Evolutionary conservation across 1,140 invertebrate genomes (phyloP).

Genomic region (Cylas formicarius): DNA sequence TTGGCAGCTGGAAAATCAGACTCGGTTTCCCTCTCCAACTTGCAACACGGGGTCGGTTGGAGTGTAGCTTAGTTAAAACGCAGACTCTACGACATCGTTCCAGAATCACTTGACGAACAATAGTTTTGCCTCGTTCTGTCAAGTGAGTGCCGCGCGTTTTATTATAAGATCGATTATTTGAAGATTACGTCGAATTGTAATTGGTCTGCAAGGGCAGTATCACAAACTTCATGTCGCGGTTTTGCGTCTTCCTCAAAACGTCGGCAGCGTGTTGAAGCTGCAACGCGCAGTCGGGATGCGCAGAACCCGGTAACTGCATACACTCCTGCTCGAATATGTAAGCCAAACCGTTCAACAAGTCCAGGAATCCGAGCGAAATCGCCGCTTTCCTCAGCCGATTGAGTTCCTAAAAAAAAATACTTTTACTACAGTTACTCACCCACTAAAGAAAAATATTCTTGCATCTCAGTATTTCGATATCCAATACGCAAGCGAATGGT

Average conservation of each 20-base stretch:
- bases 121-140: no score
- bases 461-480: no score
- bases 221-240: constrained; percentile 55
- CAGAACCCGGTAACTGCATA: constrained; percentile 63
- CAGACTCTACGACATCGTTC: no score
- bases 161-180: no score
- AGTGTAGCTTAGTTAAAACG: no score
- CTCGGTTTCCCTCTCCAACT: no score
- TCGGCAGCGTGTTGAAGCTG: constrained; percentile 84
- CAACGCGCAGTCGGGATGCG: constrained; percentile 80
- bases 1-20: no score
- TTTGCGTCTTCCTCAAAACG: constrained; percentile 56
- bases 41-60: no score
- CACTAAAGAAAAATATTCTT: no score
- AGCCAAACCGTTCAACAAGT: constrained; percentile 67
- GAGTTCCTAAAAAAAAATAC: constrained; percentile 61
- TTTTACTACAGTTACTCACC: constrained; percentile 13
- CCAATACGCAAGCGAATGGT: no score
- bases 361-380: constrained; percentile 80
- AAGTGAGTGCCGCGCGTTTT: no score
- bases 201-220: constrained; percentile 58
- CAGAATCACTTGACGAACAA: no score
- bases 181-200: constrained; percentile 19
- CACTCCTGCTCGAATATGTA: constrained; percentile 85
- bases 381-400: constrained; percentile 84